Percentiles rank a stretch among this genome's conserved stretches.
phyloP scores from a whole-genome alignment of 2,888 invertebrate genomes.

The Trachelus stipa region DNA sequence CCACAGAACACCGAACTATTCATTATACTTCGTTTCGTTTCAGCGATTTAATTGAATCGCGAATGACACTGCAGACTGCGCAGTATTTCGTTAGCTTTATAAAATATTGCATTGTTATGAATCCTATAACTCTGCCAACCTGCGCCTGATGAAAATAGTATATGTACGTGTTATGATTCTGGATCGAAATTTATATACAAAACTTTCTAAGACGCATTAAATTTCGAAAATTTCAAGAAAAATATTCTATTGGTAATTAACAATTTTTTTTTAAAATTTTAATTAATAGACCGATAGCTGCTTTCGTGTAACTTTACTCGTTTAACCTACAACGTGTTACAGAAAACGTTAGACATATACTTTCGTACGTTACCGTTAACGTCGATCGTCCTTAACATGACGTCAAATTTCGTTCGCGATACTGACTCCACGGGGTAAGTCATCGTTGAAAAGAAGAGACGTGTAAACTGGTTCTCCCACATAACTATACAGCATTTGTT shows the following conservation, averaged over 20 bases:
- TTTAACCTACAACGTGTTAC: neutral
- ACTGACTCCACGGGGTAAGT: neutral
- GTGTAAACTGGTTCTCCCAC: neutral
- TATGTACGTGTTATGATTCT: neutral
- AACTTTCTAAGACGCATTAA: neutral
- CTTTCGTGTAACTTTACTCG: neutral
- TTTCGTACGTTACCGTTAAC: neutral
- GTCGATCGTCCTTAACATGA: neutral
- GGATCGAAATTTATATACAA: neutral
- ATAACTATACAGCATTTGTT: neutral
- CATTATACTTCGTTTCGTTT: constrained; percentile 1
- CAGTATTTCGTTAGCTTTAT: neutral
- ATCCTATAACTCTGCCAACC: neutral
- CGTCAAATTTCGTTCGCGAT: neutral
- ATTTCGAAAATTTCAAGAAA: neutral
- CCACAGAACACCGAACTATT: neutral
- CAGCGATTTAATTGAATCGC: constrained; percentile 3
- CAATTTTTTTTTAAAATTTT: neutral
- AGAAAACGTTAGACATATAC: neutral
- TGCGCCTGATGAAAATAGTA: neutral
- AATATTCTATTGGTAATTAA: neutral
- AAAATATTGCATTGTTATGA: neutral
- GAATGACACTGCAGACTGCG: neutral
- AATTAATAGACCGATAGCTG: neutral
- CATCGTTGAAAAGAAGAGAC: neutral